Base-by-base conservation (phyloP, 2,113 vertebrate species). In the Cromileptes altivelis region DNA sequence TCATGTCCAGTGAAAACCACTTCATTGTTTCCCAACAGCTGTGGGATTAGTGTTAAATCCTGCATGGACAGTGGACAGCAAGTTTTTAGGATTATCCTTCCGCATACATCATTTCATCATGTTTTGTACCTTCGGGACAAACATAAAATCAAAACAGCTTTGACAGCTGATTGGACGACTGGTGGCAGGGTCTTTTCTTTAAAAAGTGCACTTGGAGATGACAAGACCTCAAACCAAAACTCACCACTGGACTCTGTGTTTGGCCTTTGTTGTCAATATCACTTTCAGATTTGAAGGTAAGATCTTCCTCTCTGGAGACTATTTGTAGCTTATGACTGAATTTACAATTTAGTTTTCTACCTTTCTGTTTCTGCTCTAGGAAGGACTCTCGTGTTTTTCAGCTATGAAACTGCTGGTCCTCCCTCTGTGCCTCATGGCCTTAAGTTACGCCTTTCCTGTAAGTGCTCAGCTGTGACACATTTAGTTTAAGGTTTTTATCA, bases 381-480 rank as follows among this genome's bases (percentile, higher is more conserved):
- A 15, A 45, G 10, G 42, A 45, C 19, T 80, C 8, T 47, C 2
- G 42, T 19, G 15, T 60, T 56, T 47, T 68, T 27, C 50, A 64
- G 50, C 65, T 12, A 77, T 77, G 68, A 77, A 83, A 57, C 40
- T 77, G 21, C 52, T 58, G 15, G 11, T 65, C 17, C 45, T 70
- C 8, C 10, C 9, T 52, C 21, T 78, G 49, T 63, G 74, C 40
- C 64, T 83, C 23, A 49, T 50, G 12, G 25, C 58, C n/a, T 18
- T 83, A 17, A 50, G 49, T 70, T 63, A 53, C 3, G 27, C 73
- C 21, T 62, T 78, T 53, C 74, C 81, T 64, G 74, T 72, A 72
- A 77, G 52, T 83, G 5, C 23, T 58, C 15, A 1, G 2, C 5
- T 8, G 6, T 37, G 33, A 37, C 42, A 45, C 42, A 45, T 45